Percentiles rank a stretch among this genome's conserved stretches.
Conservation (phyloP, 2,888 invertebrate species). For the Orchestes rusci region DNA sequence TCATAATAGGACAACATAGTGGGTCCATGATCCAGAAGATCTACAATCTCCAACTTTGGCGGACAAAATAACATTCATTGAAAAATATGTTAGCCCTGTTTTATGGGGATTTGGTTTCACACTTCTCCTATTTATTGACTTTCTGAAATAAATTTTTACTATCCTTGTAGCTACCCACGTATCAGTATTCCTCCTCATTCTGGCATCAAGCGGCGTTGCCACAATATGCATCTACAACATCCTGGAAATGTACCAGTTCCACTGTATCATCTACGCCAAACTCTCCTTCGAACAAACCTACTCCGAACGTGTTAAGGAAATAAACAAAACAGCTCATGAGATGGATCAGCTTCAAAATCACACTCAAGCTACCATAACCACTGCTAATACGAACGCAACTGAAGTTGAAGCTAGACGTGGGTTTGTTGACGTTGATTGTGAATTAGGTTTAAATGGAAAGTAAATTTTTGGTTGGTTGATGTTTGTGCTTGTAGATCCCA, state of each 20-base stretch:
- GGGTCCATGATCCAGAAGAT: no score
- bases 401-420: neutral
- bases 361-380: neutral
- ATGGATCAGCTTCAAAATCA: no score
- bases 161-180: slow-evolving; percentile 13
- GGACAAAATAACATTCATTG: no score
- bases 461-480: neutral
- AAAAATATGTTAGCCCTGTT: no score
- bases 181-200: slow-evolving; percentile 8
- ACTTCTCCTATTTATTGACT: no score
- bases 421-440: neutral
- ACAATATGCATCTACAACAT: slow-evolving; percentile 17
- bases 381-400: neutral
- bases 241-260: slow-evolving; percentile 19
- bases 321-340: neutral
- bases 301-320: slow-evolving; percentile 7
- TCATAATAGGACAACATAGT: no score
- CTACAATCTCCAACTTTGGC: no score
- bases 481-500: neutral
- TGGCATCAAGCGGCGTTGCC: slow-evolving; percentile 9
- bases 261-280: slow-evolving; percentile 19
- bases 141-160: no score
- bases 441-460: no score
- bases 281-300: slow-evolving; percentile 7
- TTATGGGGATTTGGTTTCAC: no score